These are phyloP conservation scores for Drosophila teissieri DNA, from an alignment of 1,140 invertebrate genomes.

Conservation along the genomic window DNA sequence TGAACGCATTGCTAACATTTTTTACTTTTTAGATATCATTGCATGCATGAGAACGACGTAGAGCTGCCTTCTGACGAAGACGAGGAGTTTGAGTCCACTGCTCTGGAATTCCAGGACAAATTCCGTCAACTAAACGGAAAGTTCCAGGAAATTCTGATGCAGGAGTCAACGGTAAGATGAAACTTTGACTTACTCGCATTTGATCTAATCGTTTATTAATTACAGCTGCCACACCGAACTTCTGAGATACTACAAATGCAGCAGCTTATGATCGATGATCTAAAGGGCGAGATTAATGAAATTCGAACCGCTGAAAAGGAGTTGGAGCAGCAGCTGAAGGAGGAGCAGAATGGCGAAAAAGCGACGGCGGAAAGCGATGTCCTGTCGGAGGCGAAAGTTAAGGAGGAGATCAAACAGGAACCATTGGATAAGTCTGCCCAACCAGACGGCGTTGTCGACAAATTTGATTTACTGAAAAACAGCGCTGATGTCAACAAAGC, in stretches of 20 bases:
- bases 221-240: constrained; percentile 76
- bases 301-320: constrained; percentile 67
- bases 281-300: constrained; percentile 71
- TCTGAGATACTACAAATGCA: constrained; percentile 75
- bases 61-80: constrained; percentile 90
- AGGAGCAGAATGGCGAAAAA: constrained; percentile 25
- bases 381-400: constrained; percentile 47
- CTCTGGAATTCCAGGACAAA: constrained; percentile 90
- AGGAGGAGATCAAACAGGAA: constrained; percentile 76
- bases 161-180: constrained; percentile 91
- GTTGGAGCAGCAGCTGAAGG: constrained; percentile 50
- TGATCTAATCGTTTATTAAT: background rate
- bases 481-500: constrained; percentile 69
- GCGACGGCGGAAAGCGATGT: background rate
- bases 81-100: constrained; percentile 91
- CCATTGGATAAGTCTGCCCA: constrained; percentile 43
- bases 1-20: background rate
- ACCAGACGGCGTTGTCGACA: constrained; percentile 50
- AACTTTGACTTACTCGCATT: too few relatives aligned
- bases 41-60: constrained; percentile 89
- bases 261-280: constrained; percentile 77
- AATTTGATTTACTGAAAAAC: constrained; percentile 76
- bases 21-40: constrained; percentile 88
- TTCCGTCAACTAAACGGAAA: constrained; percentile 91
- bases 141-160: constrained; percentile 91